These are phyloP conservation scores for Siniperca scherzeri DNA, from an alignment of 2,797 vertebrate species.

Conservation along the genomic window DNA sequence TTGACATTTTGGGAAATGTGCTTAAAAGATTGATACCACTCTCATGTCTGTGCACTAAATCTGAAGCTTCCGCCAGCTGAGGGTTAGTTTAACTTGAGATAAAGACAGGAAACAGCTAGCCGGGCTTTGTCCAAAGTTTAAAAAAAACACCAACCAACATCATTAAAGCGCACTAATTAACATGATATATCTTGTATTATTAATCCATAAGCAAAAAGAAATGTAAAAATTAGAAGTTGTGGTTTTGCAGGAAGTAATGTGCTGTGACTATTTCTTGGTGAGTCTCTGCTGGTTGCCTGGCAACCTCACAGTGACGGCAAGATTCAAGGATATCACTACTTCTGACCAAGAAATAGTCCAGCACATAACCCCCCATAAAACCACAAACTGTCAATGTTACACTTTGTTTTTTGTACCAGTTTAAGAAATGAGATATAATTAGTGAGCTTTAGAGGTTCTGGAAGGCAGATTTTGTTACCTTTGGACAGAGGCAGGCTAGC, in stretches of 20 bases:
- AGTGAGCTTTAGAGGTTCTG: not conserved
- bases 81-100: not conserved
- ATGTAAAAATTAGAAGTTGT: not conserved
- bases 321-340: not conserved
- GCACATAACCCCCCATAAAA: not conserved
- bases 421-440: not conserved
- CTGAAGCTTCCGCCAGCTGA: not conserved
- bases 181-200: not conserved
- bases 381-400: not conserved
- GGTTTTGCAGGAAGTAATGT: not conserved
- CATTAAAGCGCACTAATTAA: not conserved
- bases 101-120: not conserved
- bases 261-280: conserved; percentile 8
- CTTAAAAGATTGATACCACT: not conserved
- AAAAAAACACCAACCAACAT: not conserved
- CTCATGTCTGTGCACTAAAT: not conserved
- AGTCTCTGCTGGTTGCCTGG: not conserved
- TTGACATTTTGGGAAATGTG: not conserved
- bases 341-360: not conserved
- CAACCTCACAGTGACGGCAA: not conserved
- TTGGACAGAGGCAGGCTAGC: not conserved
- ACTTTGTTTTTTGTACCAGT: not conserved
- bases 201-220: not conserved
- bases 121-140: not conserved
- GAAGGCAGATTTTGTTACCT: not conserved